Percentiles rank a stretch among this genome's conserved stretches.
These are phyloP conservation scores for Aethina tumida DNA, from an alignment of 1,140 invertebrate genomes.

Conservation along the genomic window DNA sequence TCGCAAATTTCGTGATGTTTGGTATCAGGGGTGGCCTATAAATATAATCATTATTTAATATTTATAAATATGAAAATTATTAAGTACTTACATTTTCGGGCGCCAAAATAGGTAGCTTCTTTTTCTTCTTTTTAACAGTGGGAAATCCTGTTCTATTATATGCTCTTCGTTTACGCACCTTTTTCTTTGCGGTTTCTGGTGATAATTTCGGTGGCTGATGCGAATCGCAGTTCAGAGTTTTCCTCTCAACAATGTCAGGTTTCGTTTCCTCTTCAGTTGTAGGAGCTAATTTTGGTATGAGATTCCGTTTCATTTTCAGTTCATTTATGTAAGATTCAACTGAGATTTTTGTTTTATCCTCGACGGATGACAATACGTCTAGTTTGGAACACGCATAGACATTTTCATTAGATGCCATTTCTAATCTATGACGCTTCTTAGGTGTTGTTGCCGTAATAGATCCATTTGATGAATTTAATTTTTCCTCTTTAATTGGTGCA, in stretches of 20 bases:
- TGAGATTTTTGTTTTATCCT: constrained; percentile 21
- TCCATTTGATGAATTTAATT: constrained; percentile 25
- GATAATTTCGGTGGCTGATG: constrained; percentile 35
- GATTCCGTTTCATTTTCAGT: constrained; percentile 29
- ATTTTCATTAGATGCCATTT: constrained; percentile 30
- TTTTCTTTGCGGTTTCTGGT: constrained; percentile 45
- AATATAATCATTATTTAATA: constrained; percentile 3
- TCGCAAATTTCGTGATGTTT: constrained; percentile 43
- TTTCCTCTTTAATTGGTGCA: constrained; percentile 18
- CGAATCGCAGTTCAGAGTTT: neutral
- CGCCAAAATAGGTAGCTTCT: constrained; percentile 41
- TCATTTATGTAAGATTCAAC: constrained; percentile 30
- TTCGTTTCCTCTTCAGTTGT: constrained; percentile 12
- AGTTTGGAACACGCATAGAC: constrained; percentile 10
- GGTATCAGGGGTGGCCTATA: neutral
- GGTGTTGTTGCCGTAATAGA: constrained; percentile 39
- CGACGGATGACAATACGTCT: constrained; percentile 22
- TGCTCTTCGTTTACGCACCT: constrained; percentile 60
- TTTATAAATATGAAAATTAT: constrained; percentile 1
- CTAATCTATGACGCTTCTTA: constrained; percentile 49
- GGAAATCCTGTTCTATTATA: constrained; percentile 82
- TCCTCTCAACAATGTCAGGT: constrained; percentile 10
- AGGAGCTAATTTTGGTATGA: constrained; percentile 18
- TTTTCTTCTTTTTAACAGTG: constrained; percentile 74
- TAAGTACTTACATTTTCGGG: constrained; percentile 5